These are phyloP conservation scores for Pollenia labialis DNA, from an alignment of 2,888 invertebrate species.

Conservation along the genomic window DNA sequence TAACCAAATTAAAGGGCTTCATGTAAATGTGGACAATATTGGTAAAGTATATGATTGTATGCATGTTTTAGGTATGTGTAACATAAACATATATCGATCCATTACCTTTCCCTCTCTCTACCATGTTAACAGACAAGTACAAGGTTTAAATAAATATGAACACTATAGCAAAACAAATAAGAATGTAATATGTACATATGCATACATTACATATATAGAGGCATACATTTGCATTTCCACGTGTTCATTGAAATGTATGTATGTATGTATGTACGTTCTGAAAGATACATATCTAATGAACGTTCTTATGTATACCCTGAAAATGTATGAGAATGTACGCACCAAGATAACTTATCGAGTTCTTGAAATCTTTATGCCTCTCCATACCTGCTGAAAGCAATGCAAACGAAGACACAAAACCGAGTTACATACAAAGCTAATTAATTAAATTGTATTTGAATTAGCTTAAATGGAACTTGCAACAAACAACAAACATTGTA, in stretches of 20 bases:
- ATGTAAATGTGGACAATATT: constrained; percentile 36
- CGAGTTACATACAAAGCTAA: constrained; percentile 46
- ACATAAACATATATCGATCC: constrained; percentile 4
- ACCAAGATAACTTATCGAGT: constrained; percentile 40
- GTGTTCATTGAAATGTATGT: background rate
- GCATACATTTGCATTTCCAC: background rate
- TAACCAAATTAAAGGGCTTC: constrained; percentile 39
- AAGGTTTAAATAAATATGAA: background rate
- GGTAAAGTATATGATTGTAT: background rate
- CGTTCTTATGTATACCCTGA: constrained; percentile 4
- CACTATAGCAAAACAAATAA: background rate
- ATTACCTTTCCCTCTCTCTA: background rate
- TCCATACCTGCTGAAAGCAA: background rate
- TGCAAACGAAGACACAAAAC: background rate
- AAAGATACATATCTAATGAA: constrained; percentile 1
- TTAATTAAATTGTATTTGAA: constrained; percentile 69
- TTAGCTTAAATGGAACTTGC: constrained; percentile 51
- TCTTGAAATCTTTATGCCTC: constrained; percentile 38
- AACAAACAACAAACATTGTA: background rate
- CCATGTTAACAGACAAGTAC: background rate
- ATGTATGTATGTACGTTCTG: background rate
- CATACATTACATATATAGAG: background rate
- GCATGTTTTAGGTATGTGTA: background rate
- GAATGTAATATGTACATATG: background rate
- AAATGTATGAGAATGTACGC: constrained; percentile 3